Evolutionary conservation across 2,797 vertebrate genomes (phyloP).

Genomic region (Acanthopagrus latus): DNA sequence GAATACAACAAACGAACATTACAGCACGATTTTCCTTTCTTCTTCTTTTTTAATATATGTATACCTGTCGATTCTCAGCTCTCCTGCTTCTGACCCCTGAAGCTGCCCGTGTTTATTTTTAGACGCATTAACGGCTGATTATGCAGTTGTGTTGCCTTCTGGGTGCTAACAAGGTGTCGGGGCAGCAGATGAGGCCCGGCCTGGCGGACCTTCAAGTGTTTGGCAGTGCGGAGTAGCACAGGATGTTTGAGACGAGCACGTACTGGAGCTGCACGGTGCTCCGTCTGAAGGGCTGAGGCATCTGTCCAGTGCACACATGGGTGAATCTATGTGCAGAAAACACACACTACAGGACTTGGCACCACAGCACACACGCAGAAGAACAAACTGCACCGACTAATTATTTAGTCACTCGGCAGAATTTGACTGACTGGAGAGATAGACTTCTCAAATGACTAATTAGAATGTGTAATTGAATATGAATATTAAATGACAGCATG

Average conservation of each 20-base stretch:
- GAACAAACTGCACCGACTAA: background rate
- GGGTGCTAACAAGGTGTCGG: slow-evolving; percentile 70
- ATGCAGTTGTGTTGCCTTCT: slow-evolving; percentile 62
- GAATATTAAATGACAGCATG: slow-evolving; percentile 57
- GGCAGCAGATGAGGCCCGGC: slow-evolving; percentile 65
- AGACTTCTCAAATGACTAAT: slow-evolving; percentile 23
- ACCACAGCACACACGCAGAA: background rate
- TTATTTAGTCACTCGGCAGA: slow-evolving; percentile 4
- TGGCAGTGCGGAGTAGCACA: slow-evolving; percentile 52
- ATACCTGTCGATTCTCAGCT: slow-evolving; percentile 44
- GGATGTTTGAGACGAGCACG: slow-evolving; percentile 60
- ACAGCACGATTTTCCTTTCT: background rate
- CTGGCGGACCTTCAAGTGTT: slow-evolving; percentile 65
- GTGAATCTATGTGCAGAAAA: slow-evolving; percentile 18
- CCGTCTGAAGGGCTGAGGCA: slow-evolving; percentile 48
- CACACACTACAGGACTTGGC: slow-evolving; percentile 3
- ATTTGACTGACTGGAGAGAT: slow-evolving; percentile 18
- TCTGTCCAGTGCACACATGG: slow-evolving; percentile 57
- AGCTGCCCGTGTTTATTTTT: slow-evolving; percentile 67
- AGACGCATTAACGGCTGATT: slow-evolving; percentile 69
- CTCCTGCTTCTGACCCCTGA: slow-evolving; percentile 51
- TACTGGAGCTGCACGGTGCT: slow-evolving; percentile 29
- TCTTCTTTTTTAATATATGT: too few species aligned
- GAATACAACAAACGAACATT: slow-evolving; percentile 13
- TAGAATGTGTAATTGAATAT: slow-evolving; percentile 57